Conservation (phyloP, 2,797 vertebrate species). For the Poeciliopsis turneri region DNA sequence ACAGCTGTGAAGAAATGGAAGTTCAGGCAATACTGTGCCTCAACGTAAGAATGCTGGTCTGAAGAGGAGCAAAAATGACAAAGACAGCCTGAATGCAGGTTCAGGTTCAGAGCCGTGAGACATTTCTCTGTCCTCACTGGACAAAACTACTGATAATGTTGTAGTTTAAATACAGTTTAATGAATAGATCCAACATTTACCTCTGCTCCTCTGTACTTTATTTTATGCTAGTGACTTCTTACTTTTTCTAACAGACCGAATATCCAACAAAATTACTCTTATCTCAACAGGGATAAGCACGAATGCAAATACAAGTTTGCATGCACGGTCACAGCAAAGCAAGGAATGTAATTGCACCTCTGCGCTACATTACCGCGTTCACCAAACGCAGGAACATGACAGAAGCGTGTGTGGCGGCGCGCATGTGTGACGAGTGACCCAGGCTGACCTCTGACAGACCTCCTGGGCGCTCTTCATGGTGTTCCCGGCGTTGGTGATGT, state of each 20-base stretch:
- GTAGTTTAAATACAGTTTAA: not conserved
- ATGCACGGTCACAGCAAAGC: not conserved
- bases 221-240: not conserved
- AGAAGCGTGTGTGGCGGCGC: not conserved
- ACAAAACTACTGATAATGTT: not conserved
- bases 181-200: not conserved
- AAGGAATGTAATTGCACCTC: slow-evolving; percentile 51
- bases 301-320: not conserved
- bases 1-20: not conserved
- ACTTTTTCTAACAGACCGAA: not conserved
- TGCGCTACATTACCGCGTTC: too few species aligned
- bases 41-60: not conserved
- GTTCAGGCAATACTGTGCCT: not conserved
- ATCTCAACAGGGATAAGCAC: slow-evolving; percentile 1
- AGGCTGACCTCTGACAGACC: slow-evolving; percentile 85
- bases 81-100: not conserved
- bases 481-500: slow-evolving; percentile 84
- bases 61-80: not conserved
- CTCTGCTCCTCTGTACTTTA: not conserved
- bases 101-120: not conserved
- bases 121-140: not conserved
- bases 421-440: not conserved
- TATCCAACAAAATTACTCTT: slow-evolving; percentile 5
- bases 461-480: slow-evolving; percentile 89
- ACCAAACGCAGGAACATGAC: not conserved